Evolutionary conservation across 2,797 vertebrate species (phyloP).

Genomic region (Anabas testudineus): DNA sequence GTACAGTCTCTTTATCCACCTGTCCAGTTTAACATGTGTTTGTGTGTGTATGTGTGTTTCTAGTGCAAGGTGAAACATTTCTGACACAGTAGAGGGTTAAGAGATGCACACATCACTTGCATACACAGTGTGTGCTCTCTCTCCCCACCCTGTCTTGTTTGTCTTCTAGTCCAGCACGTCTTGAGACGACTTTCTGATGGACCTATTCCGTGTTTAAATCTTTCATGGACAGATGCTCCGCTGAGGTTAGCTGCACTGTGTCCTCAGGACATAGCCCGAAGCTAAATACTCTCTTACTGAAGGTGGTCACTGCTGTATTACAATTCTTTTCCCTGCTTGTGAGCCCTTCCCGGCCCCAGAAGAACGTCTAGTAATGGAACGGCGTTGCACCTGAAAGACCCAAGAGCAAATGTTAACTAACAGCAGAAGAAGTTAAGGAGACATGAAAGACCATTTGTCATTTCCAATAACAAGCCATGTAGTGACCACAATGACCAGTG

Average conservation of each 20-base stretch:
- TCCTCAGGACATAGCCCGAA: slow-evolving; percentile 87
- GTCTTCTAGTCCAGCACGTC: slow-evolving; percentile 54
- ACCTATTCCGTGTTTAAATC: slow-evolving; percentile 85
- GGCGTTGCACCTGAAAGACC: slow-evolving; percentile 67
- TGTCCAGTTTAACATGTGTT: slow-evolving; percentile 64
- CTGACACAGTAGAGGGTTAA: slow-evolving; percentile 76
- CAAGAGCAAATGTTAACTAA: slow-evolving; percentile 60
- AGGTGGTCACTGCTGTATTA: slow-evolving; percentile 73
- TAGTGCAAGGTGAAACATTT: slow-evolving; percentile 77
- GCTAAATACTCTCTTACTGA: slow-evolving; percentile 87
- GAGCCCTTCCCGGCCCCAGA: slow-evolving; percentile 53
- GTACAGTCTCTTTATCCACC: slow-evolving; percentile 65
- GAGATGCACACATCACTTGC: slow-evolving; percentile 51
- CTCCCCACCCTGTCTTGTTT: slow-evolving; percentile 50
- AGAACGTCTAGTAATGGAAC: slow-evolving; percentile 75
- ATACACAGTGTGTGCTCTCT: slow-evolving; percentile 40
- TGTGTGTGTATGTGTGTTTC: slow-evolving; percentile 49
- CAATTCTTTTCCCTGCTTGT: slow-evolving; percentile 69
- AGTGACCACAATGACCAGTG: slow-evolving; percentile 57
- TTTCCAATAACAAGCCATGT: slow-evolving; percentile 73
- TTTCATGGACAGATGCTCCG: slow-evolving; percentile 87
- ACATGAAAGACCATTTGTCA: slow-evolving; percentile 81
- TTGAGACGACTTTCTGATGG: slow-evolving; percentile 75
- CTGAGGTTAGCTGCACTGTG: slow-evolving; percentile 85
- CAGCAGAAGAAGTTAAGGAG: slow-evolving; percentile 65